These are phyloP conservation scores for Chloropsis hardwickii DNA, from an alignment of 2,113 vertebrate genomes.

Conservation along the genomic window DNA sequence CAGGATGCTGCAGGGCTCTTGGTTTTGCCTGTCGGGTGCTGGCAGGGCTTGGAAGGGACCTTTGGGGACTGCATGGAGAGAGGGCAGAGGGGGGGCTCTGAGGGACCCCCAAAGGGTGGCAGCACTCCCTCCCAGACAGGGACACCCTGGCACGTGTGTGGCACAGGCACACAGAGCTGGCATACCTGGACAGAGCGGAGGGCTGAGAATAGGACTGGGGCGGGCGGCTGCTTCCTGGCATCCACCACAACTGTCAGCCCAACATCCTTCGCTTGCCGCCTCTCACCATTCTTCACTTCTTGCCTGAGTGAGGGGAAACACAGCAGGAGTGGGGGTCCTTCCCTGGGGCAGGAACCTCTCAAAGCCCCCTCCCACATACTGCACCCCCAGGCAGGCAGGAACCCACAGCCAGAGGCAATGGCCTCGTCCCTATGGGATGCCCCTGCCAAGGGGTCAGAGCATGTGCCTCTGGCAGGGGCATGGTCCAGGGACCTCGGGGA, in stretches of 20 bases:
- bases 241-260: constrained; percentile 83
- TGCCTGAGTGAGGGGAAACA: constrained; percentile 67
- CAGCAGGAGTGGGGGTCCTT: background rate
- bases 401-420: background rate
- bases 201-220: constrained; percentile 73
- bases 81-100: background rate
- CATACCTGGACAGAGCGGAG: constrained; percentile 80
- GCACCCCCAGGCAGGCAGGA: background rate
- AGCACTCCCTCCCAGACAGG: background rate
- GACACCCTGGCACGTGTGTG: background rate
- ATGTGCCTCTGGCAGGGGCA: background rate
- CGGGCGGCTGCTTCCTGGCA: constrained; percentile 75
- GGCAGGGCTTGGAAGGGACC: background rate
- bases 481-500: rapidly evolving
- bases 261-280: constrained; percentile 72
- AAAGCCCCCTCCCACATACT: background rate
- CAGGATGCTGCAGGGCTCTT: background rate
- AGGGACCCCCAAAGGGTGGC: background rate
- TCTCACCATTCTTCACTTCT: constrained; percentile 66
- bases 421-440: rapidly evolving
- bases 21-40: rapidly evolving
- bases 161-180: rapidly evolving
- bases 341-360: rapidly evolving
- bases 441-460: background rate
- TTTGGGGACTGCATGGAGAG: rapidly evolving